phyloP scores from a whole-genome alignment of 1,140 invertebrate species.

The Scylla paramamosain region DNA sequence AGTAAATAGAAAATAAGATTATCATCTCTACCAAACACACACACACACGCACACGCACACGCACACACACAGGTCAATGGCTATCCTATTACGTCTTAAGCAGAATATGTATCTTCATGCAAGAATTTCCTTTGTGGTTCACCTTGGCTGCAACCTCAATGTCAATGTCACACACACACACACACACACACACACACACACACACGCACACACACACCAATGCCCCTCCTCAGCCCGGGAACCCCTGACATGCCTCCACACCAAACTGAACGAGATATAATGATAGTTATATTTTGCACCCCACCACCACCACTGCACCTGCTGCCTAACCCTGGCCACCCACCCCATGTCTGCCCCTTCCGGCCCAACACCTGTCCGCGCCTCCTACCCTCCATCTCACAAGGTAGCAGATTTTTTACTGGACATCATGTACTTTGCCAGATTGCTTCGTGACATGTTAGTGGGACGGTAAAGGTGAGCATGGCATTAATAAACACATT shows the following conservation, averaged over 20 bases:
- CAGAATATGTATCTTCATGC: too few species aligned
- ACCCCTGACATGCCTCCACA: background rate
- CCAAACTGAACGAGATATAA: background rate
- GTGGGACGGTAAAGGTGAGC: background rate
- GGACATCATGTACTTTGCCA: background rate
- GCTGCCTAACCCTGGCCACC: background rate
- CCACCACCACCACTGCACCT: background rate
- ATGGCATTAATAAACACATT: background rate
- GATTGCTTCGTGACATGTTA: background rate
- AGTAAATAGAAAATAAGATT: too few species aligned
- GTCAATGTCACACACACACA: background rate
- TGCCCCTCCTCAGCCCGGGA: background rate
- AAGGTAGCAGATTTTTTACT: background rate
- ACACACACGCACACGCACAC: conserved; percentile 40
- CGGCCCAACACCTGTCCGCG: background rate
- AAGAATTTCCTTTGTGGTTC: too few species aligned
- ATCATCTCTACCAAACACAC: background rate
- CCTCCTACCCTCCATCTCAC: background rate
- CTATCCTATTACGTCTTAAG: background rate
- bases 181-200: background rate
- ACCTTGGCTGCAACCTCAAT: too few species aligned
- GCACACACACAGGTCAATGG: background rate
- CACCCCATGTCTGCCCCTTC: background rate
- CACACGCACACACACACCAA: background rate
- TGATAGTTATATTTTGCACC: background rate